A percentile compares a stretch with the other conserved stretches of the same genome.
phyloP scores from a whole-genome alignment of 2,888 invertebrate species.

The Steinernema carpocapsae region DNA sequence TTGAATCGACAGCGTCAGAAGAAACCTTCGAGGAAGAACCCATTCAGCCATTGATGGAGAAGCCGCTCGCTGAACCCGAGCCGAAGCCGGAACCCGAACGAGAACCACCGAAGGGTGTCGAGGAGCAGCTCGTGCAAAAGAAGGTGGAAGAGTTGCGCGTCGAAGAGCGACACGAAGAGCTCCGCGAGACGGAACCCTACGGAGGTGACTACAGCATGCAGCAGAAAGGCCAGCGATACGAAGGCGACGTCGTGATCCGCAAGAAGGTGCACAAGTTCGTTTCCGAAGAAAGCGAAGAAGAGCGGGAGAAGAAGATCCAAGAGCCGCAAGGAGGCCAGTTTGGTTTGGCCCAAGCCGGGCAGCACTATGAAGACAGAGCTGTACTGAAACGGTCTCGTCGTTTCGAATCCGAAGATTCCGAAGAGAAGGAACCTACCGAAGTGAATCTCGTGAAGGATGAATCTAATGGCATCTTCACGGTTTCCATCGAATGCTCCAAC shows the following conservation, averaged over 20 bases:
- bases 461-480: slow-evolving; percentile 59
- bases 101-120: slow-evolving; percentile 9
- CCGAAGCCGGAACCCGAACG: background rate
- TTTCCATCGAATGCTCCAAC: slow-evolving; percentile 62
- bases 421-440: slow-evolving; percentile 45
- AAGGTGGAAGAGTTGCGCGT: background rate
- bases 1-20: background rate
- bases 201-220: slow-evolving; percentile 50
- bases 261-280: slow-evolving; percentile 47
- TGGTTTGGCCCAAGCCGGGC: slow-evolving; percentile 3
- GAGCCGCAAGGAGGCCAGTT: slow-evolving; percentile 48
- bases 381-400: slow-evolving; percentile 36
- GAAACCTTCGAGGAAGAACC: background rate
- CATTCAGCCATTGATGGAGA: background rate
- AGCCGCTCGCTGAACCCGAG: background rate
- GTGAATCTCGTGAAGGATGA: slow-evolving; percentile 62
- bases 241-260: slow-evolving; percentile 52
- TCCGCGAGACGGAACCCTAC: slow-evolving; percentile 36
- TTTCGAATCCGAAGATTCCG: slow-evolving; percentile 50
- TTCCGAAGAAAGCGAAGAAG: slow-evolving; percentile 56
- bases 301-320: slow-evolving; percentile 52
- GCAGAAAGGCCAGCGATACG: slow-evolving; percentile 52
- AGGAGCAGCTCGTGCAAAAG: slow-evolving; percentile 36
- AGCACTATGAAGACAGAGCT: slow-evolving; percentile 16
- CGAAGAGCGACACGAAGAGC: background rate